A percentile compares a stretch with the other conserved stretches of the same genome.
Conservation (phyloP, 2,113 vertebrate species). For the Nothoprocta perdicaria region DNA sequence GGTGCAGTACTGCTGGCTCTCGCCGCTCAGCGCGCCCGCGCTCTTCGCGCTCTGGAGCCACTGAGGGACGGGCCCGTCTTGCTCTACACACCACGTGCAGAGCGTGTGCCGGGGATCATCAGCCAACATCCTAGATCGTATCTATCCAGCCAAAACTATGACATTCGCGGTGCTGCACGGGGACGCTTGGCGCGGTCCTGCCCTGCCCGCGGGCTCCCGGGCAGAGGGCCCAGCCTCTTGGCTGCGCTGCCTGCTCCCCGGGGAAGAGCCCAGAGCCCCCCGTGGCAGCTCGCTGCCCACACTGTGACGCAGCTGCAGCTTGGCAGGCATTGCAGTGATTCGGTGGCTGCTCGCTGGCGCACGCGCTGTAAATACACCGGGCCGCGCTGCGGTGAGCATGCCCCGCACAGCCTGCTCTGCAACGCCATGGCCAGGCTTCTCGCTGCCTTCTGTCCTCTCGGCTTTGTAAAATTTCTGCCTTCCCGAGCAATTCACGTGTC, state of each 20-base stretch:
- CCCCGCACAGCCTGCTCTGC: not conserved
- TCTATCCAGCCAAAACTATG: not conserved
- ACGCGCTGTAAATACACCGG: constrained; percentile 29
- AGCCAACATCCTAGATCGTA: not conserved
- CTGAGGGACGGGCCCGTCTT: not conserved
- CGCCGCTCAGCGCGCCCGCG: constrained; percentile 82
- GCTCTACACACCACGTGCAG: rapidly evolving
- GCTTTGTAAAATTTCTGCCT: not conserved
- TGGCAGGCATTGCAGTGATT: not conserved
- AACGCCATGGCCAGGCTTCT: not conserved
- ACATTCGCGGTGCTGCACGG: not conserved
- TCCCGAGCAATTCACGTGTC: not conserved
- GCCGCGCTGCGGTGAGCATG: not conserved
- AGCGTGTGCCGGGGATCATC: not conserved
- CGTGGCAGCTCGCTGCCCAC: not conserved
- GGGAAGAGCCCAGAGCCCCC: not conserved
- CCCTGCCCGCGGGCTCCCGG: not conserved
- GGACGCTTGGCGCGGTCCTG: not conserved
- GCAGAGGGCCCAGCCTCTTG: not conserved
- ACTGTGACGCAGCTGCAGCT: constrained; percentile 42
- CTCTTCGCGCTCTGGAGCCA: constrained; percentile 82
- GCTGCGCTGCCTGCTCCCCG: not conserved
- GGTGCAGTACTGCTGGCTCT: constrained; percentile 93
- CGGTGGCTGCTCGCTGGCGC: not conserved
- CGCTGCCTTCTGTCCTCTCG: not conserved